Evolutionary conservation across 1,140 invertebrate genomes (phyloP).

Genomic region (Tribolium castaneum): DNA sequence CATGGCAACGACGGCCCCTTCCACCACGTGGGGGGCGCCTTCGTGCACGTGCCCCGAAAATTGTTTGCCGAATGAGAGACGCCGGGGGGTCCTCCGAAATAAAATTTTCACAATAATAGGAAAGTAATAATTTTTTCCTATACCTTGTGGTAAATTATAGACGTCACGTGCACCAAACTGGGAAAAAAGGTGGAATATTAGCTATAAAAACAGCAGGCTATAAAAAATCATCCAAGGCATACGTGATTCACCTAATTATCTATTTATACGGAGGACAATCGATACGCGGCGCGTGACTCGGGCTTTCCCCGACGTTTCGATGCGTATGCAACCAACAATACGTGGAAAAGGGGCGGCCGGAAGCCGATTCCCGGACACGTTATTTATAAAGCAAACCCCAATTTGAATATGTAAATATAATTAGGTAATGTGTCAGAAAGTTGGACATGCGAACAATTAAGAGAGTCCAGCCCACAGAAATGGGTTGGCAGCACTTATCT

Average conservation of each 20-base stretch:
- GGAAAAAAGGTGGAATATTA: constrained; percentile 34
- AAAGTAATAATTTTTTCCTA: constrained; percentile 27
- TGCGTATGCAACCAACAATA: constrained; percentile 30
- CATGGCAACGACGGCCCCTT: constrained; percentile 25
- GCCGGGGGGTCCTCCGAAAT: neutral
- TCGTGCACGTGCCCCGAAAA: constrained; percentile 2
- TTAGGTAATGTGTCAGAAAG: constrained; percentile 42
- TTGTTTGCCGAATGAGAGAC: neutral
- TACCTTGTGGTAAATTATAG: constrained; percentile 27
- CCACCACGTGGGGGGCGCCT: constrained; percentile 29
- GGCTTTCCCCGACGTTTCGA: neutral
- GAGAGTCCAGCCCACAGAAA: constrained; percentile 34
- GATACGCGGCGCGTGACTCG: constrained; percentile 36
- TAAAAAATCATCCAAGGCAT: constrained; percentile 31
- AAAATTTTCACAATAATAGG: constrained; percentile 1
- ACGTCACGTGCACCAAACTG: constrained; percentile 32
- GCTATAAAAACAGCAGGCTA: constrained; percentile 10
- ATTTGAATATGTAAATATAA: constrained; percentile 46
- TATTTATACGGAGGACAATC: constrained; percentile 33
- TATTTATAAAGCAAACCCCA: constrained; percentile 34
- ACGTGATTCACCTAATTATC: constrained; percentile 43
- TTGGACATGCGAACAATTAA: constrained; percentile 44
- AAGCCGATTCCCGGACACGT: neutral
- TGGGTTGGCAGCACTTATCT: constrained; percentile 41
- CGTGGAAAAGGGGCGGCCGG: neutral